Conservation (phyloP, 2,113 vertebrate genomes). For the Trochalopteron elliotii region DNA sequence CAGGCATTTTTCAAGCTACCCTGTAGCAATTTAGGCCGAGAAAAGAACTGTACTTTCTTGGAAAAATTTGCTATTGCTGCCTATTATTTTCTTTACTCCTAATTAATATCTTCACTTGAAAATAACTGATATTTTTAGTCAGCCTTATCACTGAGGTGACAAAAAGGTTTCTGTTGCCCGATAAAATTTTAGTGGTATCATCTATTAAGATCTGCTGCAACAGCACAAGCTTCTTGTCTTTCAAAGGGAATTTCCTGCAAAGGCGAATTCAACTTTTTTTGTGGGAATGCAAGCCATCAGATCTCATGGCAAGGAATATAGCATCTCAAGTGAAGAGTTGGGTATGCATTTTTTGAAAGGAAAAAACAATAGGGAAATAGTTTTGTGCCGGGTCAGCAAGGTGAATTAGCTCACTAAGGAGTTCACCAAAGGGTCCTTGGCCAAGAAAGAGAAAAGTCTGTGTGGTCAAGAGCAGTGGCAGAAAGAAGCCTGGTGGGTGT, state of each 20-base stretch:
- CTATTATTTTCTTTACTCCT: not conserved
- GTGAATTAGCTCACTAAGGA: not conserved
- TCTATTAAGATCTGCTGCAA: not conserved
- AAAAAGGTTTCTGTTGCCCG: not conserved
- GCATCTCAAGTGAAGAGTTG: not conserved
- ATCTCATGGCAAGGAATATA: not conserved
- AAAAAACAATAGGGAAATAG: not conserved
- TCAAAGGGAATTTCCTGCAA: not conserved
- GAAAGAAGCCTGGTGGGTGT: not conserved
- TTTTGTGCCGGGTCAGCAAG: not conserved
- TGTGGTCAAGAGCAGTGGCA: not conserved
- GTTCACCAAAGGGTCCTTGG: not conserved
- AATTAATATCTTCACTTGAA: not conserved
- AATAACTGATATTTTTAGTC: not conserved
- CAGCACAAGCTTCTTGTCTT: not conserved
- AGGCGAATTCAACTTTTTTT: not conserved
- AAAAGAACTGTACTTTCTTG: not conserved
- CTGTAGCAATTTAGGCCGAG: not conserved
- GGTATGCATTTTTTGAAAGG: not conserved
- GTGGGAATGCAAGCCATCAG: not conserved
- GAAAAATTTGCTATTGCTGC: not conserved
- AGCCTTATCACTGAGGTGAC: not conserved
- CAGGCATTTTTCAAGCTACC: not conserved
- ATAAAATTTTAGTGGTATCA: not conserved
- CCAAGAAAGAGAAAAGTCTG: not conserved